Evolutionary conservation across 2,113 vertebrate species (phyloP), one percentile per base, ranked within the genome.

Genomic region (Sapajus apella): DNA sequence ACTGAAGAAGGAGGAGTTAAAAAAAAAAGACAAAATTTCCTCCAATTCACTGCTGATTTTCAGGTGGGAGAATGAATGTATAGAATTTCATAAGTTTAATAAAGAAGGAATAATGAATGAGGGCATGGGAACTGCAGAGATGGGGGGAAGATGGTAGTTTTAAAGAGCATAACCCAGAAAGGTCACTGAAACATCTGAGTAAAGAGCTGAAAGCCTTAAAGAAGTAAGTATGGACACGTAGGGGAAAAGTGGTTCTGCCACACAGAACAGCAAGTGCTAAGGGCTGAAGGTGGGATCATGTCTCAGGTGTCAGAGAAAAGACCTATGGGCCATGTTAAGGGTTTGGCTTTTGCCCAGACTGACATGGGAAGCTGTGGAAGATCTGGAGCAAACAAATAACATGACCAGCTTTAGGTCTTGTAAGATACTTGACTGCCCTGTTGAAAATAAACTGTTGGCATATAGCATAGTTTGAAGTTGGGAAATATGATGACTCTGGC

Each of bases 21-120:
- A n/a, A 58, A 40, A 50, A 94, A 61, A 43, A 52, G 61, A 12
- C 35, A 37, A 55, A 85, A 77, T 77, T 86, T 12, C 18, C n/a
- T 85, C 4, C 25, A 87, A 14, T 94, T 97, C 72, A 45, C 3
- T 55, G 27, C 37, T 85, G 56, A 88, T 82, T 88, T 97, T 95
- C n/a, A 93, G 18, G 20, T 64, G 25, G 68, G 6, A 61, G 58
- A 61, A 61, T 30, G 58, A 61, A 61, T 30, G 58, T 27, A 27
- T 6, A 94, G 17, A 43, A 16, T 83, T 13, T 32, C 58, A 4
- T 70, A 52, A 56, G 40, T 32, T 50, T n/a, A 64, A 20, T 20
- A 47, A 30, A 79, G 17, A 73, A 84, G 87, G 7, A 96, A 43
- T 27, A 20, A 40, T 77, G n/a, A 72, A 30, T 35, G 16, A 91